phyloP scores from a whole-genome alignment of 2,888 invertebrate genomes.

The Seira sanloemensis region DNA sequence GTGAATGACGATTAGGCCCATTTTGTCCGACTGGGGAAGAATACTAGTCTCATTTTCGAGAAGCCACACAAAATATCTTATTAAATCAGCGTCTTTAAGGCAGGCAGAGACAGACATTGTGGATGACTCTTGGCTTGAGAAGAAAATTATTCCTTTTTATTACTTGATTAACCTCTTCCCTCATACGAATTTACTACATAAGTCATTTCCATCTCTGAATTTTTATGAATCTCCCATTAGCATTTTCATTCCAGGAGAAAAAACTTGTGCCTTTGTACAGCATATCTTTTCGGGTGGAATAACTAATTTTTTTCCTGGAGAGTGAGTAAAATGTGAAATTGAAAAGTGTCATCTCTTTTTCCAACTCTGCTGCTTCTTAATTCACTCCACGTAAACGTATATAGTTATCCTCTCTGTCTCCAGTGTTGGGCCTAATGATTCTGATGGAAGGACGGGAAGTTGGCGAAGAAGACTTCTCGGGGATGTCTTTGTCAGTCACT shows the following conservation, averaged over 20 bases:
- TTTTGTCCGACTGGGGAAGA: no score
- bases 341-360: conserved; percentile 22
- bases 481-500: neutral
- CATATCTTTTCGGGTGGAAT: neutral
- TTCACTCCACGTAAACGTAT: neutral
- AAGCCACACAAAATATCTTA: no score
- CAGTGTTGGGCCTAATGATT: conserved; percentile 13
- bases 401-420: neutral
- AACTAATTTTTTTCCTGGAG: neutral
- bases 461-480: neutral
- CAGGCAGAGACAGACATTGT: no score
- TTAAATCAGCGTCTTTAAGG: no score
- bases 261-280: neutral
- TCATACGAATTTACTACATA: neutral
- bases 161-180: neutral
- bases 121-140: neutral
- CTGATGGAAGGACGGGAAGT: conserved; percentile 28
- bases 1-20: no score
- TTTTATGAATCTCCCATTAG: neutral
- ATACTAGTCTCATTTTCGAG: no score
- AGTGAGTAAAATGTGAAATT: neutral
- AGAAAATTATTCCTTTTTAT: neutral
- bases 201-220: neutral
- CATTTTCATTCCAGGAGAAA: neutral
- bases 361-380: neutral